Conservation (phyloP, 1,140 invertebrate genomes). For the Wasmannia auropunctata region DNA sequence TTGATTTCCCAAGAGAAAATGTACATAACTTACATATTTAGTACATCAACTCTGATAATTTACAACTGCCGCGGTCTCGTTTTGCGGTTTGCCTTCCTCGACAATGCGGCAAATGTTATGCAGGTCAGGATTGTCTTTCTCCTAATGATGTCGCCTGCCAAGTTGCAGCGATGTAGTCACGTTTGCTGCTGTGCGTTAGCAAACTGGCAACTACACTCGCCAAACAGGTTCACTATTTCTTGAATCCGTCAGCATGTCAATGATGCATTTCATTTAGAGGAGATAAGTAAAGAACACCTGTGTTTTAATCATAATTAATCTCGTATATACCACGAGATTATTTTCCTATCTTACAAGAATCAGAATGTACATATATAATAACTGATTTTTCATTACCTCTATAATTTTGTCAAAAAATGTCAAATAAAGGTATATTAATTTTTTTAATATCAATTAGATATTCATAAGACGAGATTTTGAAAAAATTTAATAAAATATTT, state of each 20-base stretch:
- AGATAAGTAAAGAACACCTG: background rate
- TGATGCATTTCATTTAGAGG: constrained; percentile 40
- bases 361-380: too few species aligned
- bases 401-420: background rate
- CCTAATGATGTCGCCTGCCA: constrained; percentile 31
- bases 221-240: constrained; percentile 21
- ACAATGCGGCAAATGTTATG: constrained; percentile 17
- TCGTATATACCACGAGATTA: too few species aligned
- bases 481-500: background rate
- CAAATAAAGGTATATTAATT: background rate
- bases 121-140: constrained; percentile 50
- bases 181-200: constrained; percentile 1
- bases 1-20: background rate
- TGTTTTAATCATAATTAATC: background rate
- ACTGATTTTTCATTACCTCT: background rate
- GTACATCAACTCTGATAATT: constrained; percentile 11
- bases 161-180: constrained; percentile 16
- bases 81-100: background rate
- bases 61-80: background rate
- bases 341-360: too few species aligned
- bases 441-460: background rate
- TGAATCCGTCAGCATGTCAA: background rate
- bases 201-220: background rate
- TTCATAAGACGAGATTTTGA: background rate
- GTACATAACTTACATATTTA: constrained; percentile 1